phyloP scores from a whole-genome alignment of 2,888 invertebrate genomes.

The Caenorhabditis sp. region DNA sequence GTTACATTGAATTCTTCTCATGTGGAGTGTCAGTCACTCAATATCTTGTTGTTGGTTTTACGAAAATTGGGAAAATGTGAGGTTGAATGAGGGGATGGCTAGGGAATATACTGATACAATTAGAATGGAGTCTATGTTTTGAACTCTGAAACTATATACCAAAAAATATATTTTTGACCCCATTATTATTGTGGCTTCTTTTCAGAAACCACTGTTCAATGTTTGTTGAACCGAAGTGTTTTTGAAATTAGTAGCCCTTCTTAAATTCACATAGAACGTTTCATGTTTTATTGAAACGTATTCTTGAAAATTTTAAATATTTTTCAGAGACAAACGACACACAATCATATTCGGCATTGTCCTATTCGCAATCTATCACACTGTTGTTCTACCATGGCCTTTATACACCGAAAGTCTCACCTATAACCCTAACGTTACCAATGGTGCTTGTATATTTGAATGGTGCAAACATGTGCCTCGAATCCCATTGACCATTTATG shows the following conservation, averaged over 20 bases:
- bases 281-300: too few species aligned
- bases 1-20: not conserved
- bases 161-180: too few species aligned
- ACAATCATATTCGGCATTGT: not conserved
- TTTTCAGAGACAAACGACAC: not conserved
- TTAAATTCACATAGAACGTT: too few species aligned
- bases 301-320: too few species aligned
- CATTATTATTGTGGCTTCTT: too few species aligned
- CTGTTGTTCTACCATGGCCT: constrained; percentile 9
- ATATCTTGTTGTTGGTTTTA: not conserved
- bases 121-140: too few species aligned
- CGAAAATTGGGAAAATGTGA: not conserved
- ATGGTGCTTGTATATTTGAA: constrained; percentile 39
- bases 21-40: not conserved
- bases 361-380: not conserved
- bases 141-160: not conserved
- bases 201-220: too few species aligned
- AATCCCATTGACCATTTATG: constrained; percentile 42
- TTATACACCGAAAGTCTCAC: constrained; percentile 38
- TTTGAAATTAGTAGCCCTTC: too few species aligned
- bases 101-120: too few species aligned
- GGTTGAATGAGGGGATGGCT: too few species aligned
- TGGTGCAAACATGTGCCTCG: constrained; percentile 40
- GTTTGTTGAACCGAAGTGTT: too few species aligned
- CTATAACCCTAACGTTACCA: constrained; percentile 36